These are phyloP conservation scores for Tor tambroides DNA, from an alignment of 2,113 vertebrate species.

Conservation along the genomic window DNA sequence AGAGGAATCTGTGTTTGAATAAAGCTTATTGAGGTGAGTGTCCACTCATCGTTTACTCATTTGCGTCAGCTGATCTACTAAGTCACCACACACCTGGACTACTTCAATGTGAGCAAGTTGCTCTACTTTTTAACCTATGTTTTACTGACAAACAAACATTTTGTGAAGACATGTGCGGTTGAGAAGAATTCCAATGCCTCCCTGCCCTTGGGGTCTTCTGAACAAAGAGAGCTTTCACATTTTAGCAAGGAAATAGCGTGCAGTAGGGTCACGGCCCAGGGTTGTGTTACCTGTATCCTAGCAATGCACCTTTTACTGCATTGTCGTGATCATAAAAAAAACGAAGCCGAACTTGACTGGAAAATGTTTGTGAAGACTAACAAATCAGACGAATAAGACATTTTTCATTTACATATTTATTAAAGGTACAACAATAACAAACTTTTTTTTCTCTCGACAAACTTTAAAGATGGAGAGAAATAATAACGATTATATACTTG, in stretches of 20 bases:
- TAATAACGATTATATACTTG: slow-evolving; percentile 61
- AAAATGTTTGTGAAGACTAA: neutral
- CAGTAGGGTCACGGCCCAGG: slow-evolving; percentile 37
- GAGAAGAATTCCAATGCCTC: slow-evolving; percentile 9
- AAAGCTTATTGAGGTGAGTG: neutral
- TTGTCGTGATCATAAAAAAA: neutral
- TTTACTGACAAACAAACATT: slow-evolving; percentile 25
- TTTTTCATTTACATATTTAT: slow-evolving; percentile 65
- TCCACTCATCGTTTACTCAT: neutral
- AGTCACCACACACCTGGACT: slow-evolving; percentile 36
- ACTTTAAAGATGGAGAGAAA: slow-evolving; percentile 64
- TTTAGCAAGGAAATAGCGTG: slow-evolving; percentile 19
- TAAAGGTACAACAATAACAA: slow-evolving; percentile 70
- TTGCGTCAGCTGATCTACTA: slow-evolving; percentile 6
- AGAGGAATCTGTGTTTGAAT: slow-evolving; percentile 7
- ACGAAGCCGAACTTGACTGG: neutral
- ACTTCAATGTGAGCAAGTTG: neutral
- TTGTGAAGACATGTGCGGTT: neutral
- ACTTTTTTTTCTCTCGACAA: slow-evolving; percentile 60
- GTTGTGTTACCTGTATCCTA: slow-evolving; percentile 52
- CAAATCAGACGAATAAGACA: neutral
- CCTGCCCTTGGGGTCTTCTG: slow-evolving; percentile 47
- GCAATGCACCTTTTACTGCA: slow-evolving; percentile 38
- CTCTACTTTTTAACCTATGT: neutral
- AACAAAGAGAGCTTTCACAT: slow-evolving; percentile 66